Conservation (phyloP, 2,113 vertebrate genomes). For the Galemys pyrenaicus region DNA sequence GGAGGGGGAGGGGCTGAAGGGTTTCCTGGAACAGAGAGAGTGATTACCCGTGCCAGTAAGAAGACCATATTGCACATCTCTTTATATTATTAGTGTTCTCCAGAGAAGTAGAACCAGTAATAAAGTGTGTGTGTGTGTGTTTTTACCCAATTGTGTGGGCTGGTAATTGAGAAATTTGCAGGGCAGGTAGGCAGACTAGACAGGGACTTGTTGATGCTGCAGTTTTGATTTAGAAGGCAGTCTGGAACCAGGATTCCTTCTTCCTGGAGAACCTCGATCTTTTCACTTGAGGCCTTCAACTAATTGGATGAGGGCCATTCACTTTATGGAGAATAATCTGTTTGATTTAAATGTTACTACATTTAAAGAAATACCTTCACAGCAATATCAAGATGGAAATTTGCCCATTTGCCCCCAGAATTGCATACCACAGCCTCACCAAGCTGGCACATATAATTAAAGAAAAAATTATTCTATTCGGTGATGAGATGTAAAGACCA, state of each 20-base stretch:
- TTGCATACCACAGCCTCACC: neutral
- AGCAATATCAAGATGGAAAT: neutral
- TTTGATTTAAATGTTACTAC: neutral
- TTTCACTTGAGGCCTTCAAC: constrained; percentile 2
- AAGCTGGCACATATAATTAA: constrained; percentile 4
- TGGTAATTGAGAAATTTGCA: neutral
- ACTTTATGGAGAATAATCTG: neutral
- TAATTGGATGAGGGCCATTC: neutral
- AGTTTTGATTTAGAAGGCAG: neutral
- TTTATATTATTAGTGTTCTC: neutral
- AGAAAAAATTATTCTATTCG: too few species aligned
- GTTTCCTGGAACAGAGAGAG: neutral
- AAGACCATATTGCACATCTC: neutral
- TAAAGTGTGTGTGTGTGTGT: neutral
- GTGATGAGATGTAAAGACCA: too few species aligned
- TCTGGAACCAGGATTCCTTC: neutral
- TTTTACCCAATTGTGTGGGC: neutral
- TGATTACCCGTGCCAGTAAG: neutral
- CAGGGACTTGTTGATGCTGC: neutral
- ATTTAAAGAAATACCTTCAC: neutral
- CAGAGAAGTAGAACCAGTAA: neutral
- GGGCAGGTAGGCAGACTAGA: neutral
- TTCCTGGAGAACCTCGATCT: neutral
- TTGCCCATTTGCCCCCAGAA: constrained; percentile 30
- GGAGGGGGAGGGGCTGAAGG: neutral